Percentiles rank a stretch among this genome's conserved stretches.
These are phyloP conservation scores for Asbolus verrucosus DNA, from an alignment of 1,140 invertebrate genomes.

Conservation along the genomic window DNA sequence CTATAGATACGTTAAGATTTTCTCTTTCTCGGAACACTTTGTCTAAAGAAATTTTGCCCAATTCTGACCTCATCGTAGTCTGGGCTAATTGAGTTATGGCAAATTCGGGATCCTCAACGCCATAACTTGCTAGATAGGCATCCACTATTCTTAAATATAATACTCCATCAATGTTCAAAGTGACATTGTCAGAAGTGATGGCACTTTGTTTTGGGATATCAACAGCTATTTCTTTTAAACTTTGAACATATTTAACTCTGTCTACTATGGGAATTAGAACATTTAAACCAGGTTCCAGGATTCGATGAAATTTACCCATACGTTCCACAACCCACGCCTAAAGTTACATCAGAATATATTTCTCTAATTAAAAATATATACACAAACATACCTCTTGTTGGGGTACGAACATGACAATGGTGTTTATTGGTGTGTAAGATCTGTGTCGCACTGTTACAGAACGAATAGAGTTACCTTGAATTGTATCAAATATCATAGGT, in stretches of 20 bases:
- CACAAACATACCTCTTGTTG: slow-evolving; percentile 88
- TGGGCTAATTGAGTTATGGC: slow-evolving; percentile 98
- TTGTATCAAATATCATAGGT: neutral
- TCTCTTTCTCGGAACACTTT: slow-evolving; percentile 98
- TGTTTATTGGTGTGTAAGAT: slow-evolving; percentile 87
- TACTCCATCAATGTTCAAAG: slow-evolving; percentile 96
- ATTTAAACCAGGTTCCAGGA: slow-evolving; percentile 95
- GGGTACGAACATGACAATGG: slow-evolving; percentile 96
- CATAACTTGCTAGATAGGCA: slow-evolving; percentile 95
- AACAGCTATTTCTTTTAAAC: slow-evolving; percentile 99
- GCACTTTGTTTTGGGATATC: slow-evolving; percentile 99
- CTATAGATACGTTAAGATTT: slow-evolving; percentile 94
- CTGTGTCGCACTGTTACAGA: slow-evolving; percentile 68
- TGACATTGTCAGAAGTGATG: slow-evolving; percentile 98
- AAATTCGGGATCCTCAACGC: slow-evolving; percentile 99
- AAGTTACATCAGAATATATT: slow-evolving; percentile 52
- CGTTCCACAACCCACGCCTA: slow-evolving; percentile 98
- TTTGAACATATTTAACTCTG: slow-evolving; percentile 97
- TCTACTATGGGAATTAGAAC: slow-evolving; percentile 93
- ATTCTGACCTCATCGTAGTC: slow-evolving; percentile 98
- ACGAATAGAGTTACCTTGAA: slow-evolving; percentile 4
- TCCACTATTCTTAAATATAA: slow-evolving; percentile 95
- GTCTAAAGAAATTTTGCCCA: slow-evolving; percentile 98
- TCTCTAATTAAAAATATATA: slow-evolving; percentile 36
- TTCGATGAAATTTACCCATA: slow-evolving; percentile 97